Percentiles rank a stretch among this genome's conserved stretches.
phyloP scores from a whole-genome alignment of 2,797 vertebrate genomes.

The Columba guinea region DNA sequence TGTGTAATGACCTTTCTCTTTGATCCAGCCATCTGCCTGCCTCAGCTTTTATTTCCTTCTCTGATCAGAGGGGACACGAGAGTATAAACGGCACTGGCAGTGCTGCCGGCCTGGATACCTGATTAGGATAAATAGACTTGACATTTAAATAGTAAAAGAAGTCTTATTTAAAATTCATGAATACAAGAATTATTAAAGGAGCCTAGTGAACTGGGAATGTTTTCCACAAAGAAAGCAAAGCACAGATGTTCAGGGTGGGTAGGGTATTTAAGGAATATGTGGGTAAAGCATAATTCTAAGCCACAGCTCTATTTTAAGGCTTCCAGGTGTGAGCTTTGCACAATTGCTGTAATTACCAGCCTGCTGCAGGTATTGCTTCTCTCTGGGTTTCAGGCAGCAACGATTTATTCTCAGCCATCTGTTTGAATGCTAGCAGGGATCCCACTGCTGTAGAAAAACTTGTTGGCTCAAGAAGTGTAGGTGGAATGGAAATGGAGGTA shows the following conservation, averaged over 20 bases:
- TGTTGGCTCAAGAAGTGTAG: background rate
- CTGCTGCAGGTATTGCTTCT: background rate
- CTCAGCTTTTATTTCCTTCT: background rate
- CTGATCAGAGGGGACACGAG: background rate
- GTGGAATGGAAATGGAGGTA: background rate
- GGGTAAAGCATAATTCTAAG: background rate
- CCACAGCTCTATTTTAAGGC: background rate
- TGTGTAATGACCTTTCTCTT: conserved; percentile 29
- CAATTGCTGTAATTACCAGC: background rate
- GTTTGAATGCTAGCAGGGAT: background rate
- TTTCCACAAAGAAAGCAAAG: background rate
- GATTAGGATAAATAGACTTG: background rate
- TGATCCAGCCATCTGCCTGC: background rate
- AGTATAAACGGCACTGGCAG: background rate
- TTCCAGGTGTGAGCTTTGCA: background rate
- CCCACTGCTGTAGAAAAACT: background rate
- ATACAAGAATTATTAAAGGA: background rate
- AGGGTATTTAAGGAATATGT: background rate
- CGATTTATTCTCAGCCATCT: background rate
- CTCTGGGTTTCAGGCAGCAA: background rate
- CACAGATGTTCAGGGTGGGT: background rate
- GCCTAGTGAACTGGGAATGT: background rate
- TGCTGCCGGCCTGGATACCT: background rate
- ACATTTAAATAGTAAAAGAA: background rate
- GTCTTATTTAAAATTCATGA: background rate